Evolutionary conservation across 2,888 invertebrate species (phyloP).

Genomic region (Drosophila anceps): DNA sequence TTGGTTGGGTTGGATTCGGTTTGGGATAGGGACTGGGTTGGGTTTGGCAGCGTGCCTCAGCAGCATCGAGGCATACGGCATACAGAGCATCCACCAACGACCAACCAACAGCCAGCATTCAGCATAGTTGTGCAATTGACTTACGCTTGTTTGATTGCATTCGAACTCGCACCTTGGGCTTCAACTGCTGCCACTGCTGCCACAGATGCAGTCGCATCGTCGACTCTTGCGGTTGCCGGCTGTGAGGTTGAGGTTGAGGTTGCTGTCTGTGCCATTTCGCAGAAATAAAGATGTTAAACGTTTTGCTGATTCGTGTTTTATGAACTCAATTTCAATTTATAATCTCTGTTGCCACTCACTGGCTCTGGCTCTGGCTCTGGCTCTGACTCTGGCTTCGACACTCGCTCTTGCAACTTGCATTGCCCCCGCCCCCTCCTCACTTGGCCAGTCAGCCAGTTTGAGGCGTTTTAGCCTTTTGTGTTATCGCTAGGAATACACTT

Average conservation of each 20-base stretch:
- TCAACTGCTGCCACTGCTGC: conserved; percentile 48
- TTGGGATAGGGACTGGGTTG: conserved; percentile 19
- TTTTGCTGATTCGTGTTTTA: conserved; percentile 84
- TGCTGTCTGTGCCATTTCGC: conserved; percentile 72
- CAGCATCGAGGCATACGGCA: conserved; percentile 22
- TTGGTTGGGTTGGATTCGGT: conserved; percentile 26
- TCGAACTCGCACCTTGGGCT: conserved; percentile 77
- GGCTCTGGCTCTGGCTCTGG: conserved; percentile 50
- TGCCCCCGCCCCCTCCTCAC: conserved; percentile 3
- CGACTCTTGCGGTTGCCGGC: conserved; percentile 63
- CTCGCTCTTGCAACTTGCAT: conserved; percentile 14
- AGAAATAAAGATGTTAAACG: conserved; percentile 83
- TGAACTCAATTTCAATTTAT: conserved; percentile 84
- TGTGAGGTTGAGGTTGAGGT: conserved; percentile 43
- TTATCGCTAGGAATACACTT: conserved; percentile 74
- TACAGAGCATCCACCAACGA: conserved; percentile 35
- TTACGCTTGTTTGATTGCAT: conserved; percentile 79
- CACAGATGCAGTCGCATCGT: conserved; percentile 37
- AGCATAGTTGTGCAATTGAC: conserved; percentile 70
- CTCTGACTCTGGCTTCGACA: conserved; percentile 31
- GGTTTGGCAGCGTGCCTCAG: conserved; percentile 32
- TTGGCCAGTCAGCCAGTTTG: conserved; percentile 47
- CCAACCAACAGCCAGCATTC: conserved; percentile 40
- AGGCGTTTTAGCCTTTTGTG: conserved; percentile 80
- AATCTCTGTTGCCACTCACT: conserved; percentile 82